Evolutionary conservation across 2,113 vertebrate genomes (phyloP).

Genomic region (Ceuthmochares aereus): DNA sequence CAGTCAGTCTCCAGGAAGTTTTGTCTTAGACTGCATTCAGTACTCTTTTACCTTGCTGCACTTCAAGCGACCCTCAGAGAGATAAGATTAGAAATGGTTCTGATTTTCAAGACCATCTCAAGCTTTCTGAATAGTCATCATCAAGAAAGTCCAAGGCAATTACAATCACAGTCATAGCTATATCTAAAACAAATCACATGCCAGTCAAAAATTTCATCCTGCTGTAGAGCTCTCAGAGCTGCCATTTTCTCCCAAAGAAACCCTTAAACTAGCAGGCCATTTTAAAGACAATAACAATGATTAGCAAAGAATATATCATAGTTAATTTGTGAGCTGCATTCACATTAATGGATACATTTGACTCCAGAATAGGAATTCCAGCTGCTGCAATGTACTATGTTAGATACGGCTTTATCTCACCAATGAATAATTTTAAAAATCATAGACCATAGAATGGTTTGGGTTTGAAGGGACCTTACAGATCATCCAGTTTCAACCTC

Average conservation of each 20-base stretch:
- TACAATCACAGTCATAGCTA: not conserved
- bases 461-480: too few species aligned
- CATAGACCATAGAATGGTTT: too few species aligned
- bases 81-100: not conserved
- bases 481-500: too few species aligned
- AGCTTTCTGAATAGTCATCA: conserved; percentile 25
- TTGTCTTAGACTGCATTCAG: not conserved
- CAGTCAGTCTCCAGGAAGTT: not conserved
- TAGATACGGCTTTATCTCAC: not conserved
- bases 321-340: not conserved
- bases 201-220: not conserved
- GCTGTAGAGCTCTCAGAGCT: not conserved
- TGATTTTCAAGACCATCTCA: not conserved
- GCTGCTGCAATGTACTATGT: not conserved
- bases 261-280: not conserved
- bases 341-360: not conserved
- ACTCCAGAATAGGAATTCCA: not conserved
- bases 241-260: conserved; percentile 2
- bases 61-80: not conserved
- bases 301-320: not conserved
- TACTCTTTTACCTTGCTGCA: not conserved
- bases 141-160: not conserved
- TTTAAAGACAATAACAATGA: not conserved
- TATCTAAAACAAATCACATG: conserved; percentile 5
- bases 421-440: not conserved